These are phyloP conservation scores for Theristicus caerulescens DNA, from an alignment of 2,113 vertebrate species.

Conservation along the genomic window DNA sequence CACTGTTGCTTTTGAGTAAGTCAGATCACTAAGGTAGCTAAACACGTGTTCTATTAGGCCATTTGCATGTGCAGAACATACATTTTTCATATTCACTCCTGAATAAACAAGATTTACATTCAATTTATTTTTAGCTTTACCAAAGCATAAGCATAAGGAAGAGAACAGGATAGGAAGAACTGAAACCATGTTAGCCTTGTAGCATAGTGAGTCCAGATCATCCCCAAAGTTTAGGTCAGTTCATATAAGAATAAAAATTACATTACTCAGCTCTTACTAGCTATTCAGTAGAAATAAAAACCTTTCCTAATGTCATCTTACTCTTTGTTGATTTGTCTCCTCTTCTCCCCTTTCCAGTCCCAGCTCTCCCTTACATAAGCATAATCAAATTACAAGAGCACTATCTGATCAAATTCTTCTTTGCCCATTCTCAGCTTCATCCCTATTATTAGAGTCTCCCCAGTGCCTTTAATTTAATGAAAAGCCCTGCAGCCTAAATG, in stretches of 20 bases:
- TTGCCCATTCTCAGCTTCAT: neutral
- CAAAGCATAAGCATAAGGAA: neutral
- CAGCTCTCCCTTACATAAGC: constrained; percentile 39
- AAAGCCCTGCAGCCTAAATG: constrained; percentile 51
- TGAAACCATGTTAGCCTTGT: neutral
- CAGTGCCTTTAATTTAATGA: constrained; percentile 52
- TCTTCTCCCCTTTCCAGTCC: constrained; percentile 3
- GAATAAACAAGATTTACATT: neutral
- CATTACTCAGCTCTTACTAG: neutral
- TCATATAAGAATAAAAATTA: constrained; percentile 13
- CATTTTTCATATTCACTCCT: neutral
- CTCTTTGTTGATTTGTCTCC: constrained; percentile 7
- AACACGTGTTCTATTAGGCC: neutral
- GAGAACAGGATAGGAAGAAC: neutral
- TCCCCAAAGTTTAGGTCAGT: neutral
- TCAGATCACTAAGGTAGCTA: neutral
- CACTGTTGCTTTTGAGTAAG: neutral
- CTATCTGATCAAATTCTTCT: constrained; percentile 55
- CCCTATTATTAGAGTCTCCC: constrained; percentile 39
- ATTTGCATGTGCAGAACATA: neutral
- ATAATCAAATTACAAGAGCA: constrained; percentile 48
- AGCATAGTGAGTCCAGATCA: neutral
- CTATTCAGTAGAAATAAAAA: constrained; percentile 17
- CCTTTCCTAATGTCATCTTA: constrained; percentile 7
- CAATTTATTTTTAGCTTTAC: neutral